These are phyloP conservation scores for Oscheius myriophilus DNA, from an alignment of 2,888 invertebrate species.

Conservation along the genomic window DNA sequence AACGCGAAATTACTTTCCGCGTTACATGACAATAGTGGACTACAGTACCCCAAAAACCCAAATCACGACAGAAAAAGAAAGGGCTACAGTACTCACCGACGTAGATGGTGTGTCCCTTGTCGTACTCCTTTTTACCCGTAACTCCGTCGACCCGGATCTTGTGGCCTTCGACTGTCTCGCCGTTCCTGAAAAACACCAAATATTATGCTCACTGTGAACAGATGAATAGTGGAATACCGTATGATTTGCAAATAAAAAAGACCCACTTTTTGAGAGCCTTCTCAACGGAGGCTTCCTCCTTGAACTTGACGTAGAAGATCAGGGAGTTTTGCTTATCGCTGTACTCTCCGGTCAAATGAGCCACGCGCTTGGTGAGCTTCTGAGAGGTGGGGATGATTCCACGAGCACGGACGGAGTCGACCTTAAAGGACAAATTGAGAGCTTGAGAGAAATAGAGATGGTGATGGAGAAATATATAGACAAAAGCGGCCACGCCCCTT, in stretches of 20 bases:
- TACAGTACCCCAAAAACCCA: not conserved
- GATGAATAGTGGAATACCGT: not conserved
- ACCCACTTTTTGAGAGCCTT: constrained; percentile 44
- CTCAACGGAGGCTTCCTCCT: constrained; percentile 35
- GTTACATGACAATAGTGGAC: no score
- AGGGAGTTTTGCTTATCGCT: constrained; percentile 45
- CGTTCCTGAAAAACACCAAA: constrained; percentile 36
- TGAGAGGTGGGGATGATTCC: constrained; percentile 42
- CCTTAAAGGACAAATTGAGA: no score
- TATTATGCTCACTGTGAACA: not conserved
- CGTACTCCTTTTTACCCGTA: constrained; percentile 37
- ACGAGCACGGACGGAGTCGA: constrained; percentile 43
- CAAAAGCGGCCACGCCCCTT: no score
- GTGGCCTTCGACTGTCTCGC: constrained; percentile 42
- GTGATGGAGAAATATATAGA: no score
- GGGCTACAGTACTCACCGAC: constrained; percentile 30
- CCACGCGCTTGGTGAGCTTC: constrained; percentile 41
- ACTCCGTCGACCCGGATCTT: constrained; percentile 41
- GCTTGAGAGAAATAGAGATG: no score
- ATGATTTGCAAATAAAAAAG: not conserved
- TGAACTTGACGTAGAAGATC: constrained; percentile 47
- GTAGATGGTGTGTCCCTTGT: constrained; percentile 42
- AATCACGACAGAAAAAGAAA: no score
- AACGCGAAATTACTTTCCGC: not conserved
- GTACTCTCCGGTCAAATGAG: constrained; percentile 41